Conservation (phyloP, 2,797 vertebrate genomes). For the Emys orbicularis region DNA sequence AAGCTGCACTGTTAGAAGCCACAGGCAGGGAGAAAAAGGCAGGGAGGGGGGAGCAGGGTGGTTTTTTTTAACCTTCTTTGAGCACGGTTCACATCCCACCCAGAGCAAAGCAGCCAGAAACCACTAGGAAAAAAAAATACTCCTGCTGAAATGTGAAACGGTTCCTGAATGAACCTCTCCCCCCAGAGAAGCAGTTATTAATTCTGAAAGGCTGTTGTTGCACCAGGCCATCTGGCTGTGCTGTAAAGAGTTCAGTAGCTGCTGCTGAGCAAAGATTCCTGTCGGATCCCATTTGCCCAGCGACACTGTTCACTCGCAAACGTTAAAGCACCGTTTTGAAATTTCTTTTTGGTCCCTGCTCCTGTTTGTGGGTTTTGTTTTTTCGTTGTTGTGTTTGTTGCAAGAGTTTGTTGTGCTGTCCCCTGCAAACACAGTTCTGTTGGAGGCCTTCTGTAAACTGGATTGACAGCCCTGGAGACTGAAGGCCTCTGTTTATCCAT, state of each 20-base stretch:
- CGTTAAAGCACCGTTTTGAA: constrained; percentile 6
- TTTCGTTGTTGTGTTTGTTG: constrained; percentile 37
- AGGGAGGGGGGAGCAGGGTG: constrained; percentile 53
- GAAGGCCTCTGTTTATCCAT: constrained; percentile 43
- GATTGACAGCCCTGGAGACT: constrained; percentile 43
- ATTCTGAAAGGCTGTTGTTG: constrained; percentile 85
- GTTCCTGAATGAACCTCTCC: constrained; percentile 79
- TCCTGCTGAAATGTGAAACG: constrained; percentile 73
- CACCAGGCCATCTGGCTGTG: constrained; percentile 84
- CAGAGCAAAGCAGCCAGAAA: constrained; percentile 64
- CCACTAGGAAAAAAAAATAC: constrained; percentile 29
- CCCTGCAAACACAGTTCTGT: neutral
- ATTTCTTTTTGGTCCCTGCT: neutral
- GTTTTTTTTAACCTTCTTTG: constrained; percentile 38
- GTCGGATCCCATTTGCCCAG: constrained; percentile 53
- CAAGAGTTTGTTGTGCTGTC: constrained; percentile 12
- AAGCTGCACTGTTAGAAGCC: constrained; percentile 84
- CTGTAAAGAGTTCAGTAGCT: constrained; percentile 76
- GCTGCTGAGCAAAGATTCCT: constrained; percentile 75
- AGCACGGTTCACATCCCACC: constrained; percentile 57
- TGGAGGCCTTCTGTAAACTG: constrained; percentile 38
- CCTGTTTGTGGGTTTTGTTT: constrained; percentile 25
- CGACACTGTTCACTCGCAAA: constrained; percentile 72
- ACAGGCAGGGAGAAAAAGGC: constrained; percentile 77
- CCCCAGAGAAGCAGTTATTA: constrained; percentile 84